Evolutionary conservation across 2,113 vertebrate genomes (phyloP).

Genomic region (Alces alces): DNA sequence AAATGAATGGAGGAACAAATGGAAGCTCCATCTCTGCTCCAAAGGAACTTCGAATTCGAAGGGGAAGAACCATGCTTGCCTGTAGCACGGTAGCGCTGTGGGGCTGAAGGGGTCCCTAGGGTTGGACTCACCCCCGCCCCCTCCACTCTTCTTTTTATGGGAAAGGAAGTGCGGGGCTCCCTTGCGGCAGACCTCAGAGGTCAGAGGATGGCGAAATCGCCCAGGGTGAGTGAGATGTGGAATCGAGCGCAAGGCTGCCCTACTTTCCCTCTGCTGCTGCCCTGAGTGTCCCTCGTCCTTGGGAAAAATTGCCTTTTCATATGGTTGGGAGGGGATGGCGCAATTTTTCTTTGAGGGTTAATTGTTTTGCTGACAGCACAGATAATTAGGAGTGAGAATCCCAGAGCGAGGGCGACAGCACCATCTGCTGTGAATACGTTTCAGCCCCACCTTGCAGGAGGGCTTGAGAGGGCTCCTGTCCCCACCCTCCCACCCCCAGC

Average conservation of each 20-base stretch:
- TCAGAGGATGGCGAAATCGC: not conserved
- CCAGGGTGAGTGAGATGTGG: not conserved
- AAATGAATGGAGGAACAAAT: not conserved
- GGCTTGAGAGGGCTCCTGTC: fast-evolving
- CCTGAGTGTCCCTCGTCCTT: constrained; percentile 57
- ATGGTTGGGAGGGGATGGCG: constrained; percentile 51
- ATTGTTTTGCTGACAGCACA: constrained; percentile 71
- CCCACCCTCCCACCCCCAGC: not conserved
- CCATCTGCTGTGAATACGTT: constrained; percentile 62
- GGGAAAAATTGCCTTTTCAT: constrained; percentile 64
- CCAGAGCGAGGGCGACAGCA: constrained; percentile 53
- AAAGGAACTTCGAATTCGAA: not conserved
- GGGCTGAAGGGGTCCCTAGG: not conserved
- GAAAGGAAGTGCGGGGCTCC: not conserved
- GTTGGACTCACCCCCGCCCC: not conserved
- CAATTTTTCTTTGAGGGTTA: constrained; percentile 67
- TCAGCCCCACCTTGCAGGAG: constrained; percentile 36
- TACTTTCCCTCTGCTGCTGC: not conserved
- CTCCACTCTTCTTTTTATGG: not conserved
- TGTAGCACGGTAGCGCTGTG: not conserved
- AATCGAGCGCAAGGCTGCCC: not conserved
- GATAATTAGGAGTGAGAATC: constrained; percentile 71
- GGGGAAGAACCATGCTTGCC: not conserved
- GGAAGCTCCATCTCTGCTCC: not conserved
- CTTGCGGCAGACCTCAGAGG: not conserved